Evolutionary conservation across 2,113 vertebrate species (phyloP).

Genomic region (Polypterus senegalus): DNA sequence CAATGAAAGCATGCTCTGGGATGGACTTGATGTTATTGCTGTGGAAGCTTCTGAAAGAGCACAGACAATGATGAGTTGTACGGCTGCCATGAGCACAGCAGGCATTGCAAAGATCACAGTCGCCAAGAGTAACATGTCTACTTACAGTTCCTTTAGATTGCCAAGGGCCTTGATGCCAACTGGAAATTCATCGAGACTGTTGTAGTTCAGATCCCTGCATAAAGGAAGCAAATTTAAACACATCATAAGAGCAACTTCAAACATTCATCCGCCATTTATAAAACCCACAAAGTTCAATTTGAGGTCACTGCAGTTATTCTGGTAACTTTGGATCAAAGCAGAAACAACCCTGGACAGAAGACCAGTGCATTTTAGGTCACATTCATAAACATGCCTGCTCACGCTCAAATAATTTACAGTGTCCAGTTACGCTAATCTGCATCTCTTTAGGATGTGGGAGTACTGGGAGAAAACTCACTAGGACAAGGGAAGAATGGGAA

Average conservation of each 20-base stretch:
- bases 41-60: slow-evolving; percentile 69
- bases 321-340: no score
- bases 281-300: no score
- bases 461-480: no score
- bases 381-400: no score
- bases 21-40: slow-evolving; percentile 84
- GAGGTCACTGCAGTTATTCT: no score
- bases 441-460: no score
- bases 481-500: no score
- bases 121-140: slow-evolving; percentile 29
- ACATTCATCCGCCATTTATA: no score
- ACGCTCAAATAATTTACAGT: no score
- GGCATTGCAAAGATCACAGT: slow-evolving; percentile 11
- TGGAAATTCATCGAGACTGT: slow-evolving; percentile 67
- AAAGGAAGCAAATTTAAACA: slow-evolving; percentile 3
- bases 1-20: slow-evolving; percentile 75
- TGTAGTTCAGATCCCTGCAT: slow-evolving; percentile 71
- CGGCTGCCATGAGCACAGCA: neutral
- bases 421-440: no score
- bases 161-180: slow-evolving; percentile 62
- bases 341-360: no score
- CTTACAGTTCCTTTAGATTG: slow-evolving; percentile 87
- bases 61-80: slow-evolving; percentile 16
- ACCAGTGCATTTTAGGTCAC: no score
- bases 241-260: neutral